Conservation (phyloP, 1,140 invertebrate genomes). For the Euwallacea similis region DNA sequence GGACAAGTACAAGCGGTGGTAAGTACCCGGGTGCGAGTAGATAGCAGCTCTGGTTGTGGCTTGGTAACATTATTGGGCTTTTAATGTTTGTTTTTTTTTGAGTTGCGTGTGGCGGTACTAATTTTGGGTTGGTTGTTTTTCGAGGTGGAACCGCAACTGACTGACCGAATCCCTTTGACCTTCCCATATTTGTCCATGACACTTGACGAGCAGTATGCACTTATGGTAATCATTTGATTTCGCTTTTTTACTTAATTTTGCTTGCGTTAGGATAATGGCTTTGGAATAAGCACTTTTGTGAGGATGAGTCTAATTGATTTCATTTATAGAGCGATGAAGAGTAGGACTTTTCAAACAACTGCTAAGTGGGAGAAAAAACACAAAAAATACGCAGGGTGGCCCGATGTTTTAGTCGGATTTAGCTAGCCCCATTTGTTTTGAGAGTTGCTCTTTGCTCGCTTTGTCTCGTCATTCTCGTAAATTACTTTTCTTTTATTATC, state of each 20-base stretch:
- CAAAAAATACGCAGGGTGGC: too few relatives aligned
- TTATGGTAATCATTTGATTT: constrained; percentile 49
- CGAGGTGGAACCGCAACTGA: constrained; percentile 49
- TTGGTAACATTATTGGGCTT: neutral
- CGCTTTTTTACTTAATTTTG: constrained; percentile 24
- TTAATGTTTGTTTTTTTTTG: constrained; percentile 29
- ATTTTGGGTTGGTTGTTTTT: constrained; percentile 48
- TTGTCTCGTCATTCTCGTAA: too few relatives aligned
- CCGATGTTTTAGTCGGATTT: too few relatives aligned
- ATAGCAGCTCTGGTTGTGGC: constrained; percentile 16
- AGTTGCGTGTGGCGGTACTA: constrained; percentile 13
- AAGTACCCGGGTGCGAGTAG: constrained; percentile 57
- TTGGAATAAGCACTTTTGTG: neutral
- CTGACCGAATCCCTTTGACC: constrained; percentile 50
- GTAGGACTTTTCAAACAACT: neutral
- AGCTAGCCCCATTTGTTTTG: too few relatives aligned
- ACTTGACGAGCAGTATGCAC: constrained; percentile 52
- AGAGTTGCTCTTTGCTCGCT: too few relatives aligned
- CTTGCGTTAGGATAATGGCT: constrained; percentile 1
- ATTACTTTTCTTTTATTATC: too few relatives aligned
- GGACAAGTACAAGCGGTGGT: constrained; percentile 90
- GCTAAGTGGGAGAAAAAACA: too few relatives aligned
- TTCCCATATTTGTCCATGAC: constrained; percentile 52
- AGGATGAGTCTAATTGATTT: too few relatives aligned
- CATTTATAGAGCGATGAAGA: too few relatives aligned